Base-by-base conservation (phyloP, 2,113 vertebrate genomes). In the Bostrychus sinensis region DNA sequence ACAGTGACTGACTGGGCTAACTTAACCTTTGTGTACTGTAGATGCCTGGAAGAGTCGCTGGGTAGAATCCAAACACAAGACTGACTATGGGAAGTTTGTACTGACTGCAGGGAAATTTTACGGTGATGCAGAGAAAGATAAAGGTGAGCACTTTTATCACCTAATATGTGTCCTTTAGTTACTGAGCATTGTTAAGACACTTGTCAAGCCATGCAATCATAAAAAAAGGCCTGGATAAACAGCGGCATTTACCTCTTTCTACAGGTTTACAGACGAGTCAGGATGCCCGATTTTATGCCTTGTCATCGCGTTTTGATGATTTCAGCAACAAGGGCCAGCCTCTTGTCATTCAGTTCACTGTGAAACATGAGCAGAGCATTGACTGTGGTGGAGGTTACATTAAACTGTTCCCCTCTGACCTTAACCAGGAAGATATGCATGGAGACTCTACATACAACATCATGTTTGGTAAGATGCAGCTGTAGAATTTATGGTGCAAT, bases 311-410 rank as follows among this genome's bases (percentile, higher is more conserved):
- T 38, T 94, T 94, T 77, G 80, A 92, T 30, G 90, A 90, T 8
- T 89, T 94, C 85, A 92, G 73, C 85, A 94, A 93, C 84, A 77
- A 92, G 63, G 92, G 86, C 17, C 63, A 94, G 82, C 88, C 83
- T 30, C 83, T 94, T 25, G 86, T 93, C 69, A 72, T 94, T 58
- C 82, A 93, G 75, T 95, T 94, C 80, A 88, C 87, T 38, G 92
- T 94, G 62, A 98, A 95, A 78, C 92, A 93, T 1, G 89, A 96
- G 78, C 92, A 95, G 78, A 93, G 64, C 22, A 85, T 94, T 1
- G 91, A 95, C 80, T 94, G 94, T 45, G 91, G 94, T 19, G 92
- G 93, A 2, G 89, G 92, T 56, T 94, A 88, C 62, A 60, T 92
- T 46, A 92, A 93, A 78, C 88, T 95, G 42, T 95, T 95, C 81